Base-by-base conservation (phyloP, 2,797 vertebrate genomes). In the Adelosebastes latens region DNA sequence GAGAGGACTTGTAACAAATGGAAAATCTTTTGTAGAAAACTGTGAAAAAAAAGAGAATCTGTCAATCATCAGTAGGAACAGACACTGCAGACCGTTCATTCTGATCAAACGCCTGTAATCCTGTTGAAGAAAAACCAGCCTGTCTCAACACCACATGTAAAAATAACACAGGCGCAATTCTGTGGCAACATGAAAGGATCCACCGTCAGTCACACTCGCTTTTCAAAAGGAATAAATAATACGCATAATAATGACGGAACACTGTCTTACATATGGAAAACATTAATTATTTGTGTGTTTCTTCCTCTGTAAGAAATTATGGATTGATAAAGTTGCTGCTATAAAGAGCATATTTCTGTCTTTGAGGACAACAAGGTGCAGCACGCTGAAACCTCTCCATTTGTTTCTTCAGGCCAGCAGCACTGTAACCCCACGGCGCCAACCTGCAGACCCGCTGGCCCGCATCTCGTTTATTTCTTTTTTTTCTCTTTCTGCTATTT, bases 401-500 rank as follows among this genome's bases (percentile, higher is more conserved):
- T 64, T 85, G 65, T 69, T 81, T 87, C 83, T 86, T 46, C 16
- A 53, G 76, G 74, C 71, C 79, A 36, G 39, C 62, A 25, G 73
- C 16, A n/a, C 49, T 67, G n/a, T 61, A 81, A 82, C 82, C 75
- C 79, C 69, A 34, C 66, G 32, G 83, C 16, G 10, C 46, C 67
- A 80, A 76, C 85, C 79, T 69, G 72, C 76, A 56, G 53, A 80
- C 76, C 72, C 5, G 14, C 68, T 42, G 59, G 79, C 77, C 82
- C 8, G 7, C 80, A 73, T 61, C 86, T 72, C 80, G 7, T 80
- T 86, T 87, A 71, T 79, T 83, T 62, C 3, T 20, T 16, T 27
- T 32, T 25, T n/a, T 82, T 72, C 49, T 64, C 49, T 72, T 83
- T 55, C 72, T 67, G 77, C 86, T 68, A 86, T 91, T 87, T 89